Percentiles rank a stretch among this genome's conserved stretches.
These are phyloP conservation scores for Denticeps clupeoides DNA, from an alignment of 2,797 vertebrate genomes.

Conservation along the genomic window DNA sequence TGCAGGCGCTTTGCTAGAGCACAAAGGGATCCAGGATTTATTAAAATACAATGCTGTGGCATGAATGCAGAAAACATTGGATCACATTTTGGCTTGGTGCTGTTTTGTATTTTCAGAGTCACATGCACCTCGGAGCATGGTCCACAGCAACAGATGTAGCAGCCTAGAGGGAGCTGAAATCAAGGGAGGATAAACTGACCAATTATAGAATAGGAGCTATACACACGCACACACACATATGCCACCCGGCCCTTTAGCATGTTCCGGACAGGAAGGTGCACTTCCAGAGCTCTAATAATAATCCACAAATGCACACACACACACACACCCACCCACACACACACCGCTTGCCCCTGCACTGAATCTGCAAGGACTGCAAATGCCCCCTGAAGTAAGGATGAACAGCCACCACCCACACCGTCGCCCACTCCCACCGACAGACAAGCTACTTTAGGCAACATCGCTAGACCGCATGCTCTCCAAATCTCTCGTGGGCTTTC, in stretches of 20 bases:
- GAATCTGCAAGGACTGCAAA: constrained; percentile 45
- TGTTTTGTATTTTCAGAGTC: too few species aligned
- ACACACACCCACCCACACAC: constrained; percentile 23
- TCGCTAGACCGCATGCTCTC: constrained; percentile 30
- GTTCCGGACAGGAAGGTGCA: constrained; percentile 35
- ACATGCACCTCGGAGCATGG: too few species aligned
- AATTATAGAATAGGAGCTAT: too few species aligned
- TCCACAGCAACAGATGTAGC: too few species aligned
- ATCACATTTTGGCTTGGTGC: too few species aligned
- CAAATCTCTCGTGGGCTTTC: constrained; percentile 19
- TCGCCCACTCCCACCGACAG: constrained; percentile 41
- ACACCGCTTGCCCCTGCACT: constrained; percentile 30
- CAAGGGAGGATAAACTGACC: too few species aligned
- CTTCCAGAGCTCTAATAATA: constrained; percentile 51
- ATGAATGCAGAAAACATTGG: too few species aligned
- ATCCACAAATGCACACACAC: constrained; percentile 26
- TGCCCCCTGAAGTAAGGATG: constrained; percentile 44
- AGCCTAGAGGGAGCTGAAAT: too few species aligned
- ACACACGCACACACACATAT: too few species aligned
- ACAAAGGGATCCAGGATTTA: too few species aligned
- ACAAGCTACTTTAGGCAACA: constrained; percentile 38
- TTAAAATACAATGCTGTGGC: too few species aligned
- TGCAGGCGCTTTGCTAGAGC: too few species aligned
- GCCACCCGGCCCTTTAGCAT: constrained; percentile 13
- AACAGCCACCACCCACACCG: constrained; percentile 53